A percentile compares a stretch with the other conserved stretches of the same genome.
Conservation (phyloP, 2,797 vertebrate species). For the Cyprinella venusta region DNA sequence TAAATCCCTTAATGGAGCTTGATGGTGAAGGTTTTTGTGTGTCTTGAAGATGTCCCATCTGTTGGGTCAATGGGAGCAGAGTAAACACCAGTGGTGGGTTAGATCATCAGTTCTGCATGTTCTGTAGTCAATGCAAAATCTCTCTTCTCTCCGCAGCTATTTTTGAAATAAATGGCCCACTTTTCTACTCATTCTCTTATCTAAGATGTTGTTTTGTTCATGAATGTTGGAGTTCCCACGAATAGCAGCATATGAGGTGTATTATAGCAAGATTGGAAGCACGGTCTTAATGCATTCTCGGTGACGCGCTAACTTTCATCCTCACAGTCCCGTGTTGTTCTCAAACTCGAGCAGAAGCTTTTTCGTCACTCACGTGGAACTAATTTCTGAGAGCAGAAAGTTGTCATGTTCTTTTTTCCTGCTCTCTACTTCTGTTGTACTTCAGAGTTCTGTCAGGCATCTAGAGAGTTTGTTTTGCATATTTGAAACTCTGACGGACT, state of each 20-base stretch:
- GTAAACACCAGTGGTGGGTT: constrained; percentile 24
- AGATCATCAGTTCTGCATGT: constrained; percentile 28
- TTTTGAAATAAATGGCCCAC: background rate
- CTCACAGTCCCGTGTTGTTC: constrained; percentile 22
- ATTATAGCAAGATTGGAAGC: constrained; percentile 1
- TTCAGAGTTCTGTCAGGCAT: constrained; percentile 40
- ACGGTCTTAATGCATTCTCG: constrained; percentile 32
- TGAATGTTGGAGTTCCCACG: background rate
- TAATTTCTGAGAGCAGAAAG: constrained; percentile 50
- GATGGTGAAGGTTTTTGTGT: constrained; percentile 35
- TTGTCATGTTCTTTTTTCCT: constrained; percentile 35
- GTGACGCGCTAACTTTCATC: constrained; percentile 13
- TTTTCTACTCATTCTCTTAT: constrained; percentile 1
- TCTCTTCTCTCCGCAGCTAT: background rate
- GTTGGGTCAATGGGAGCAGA: constrained; percentile 7
- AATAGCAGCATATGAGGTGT: background rate
- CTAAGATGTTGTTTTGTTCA: constrained; percentile 22
- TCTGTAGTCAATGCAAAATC: background rate
- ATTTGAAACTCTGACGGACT: constrained; percentile 18
- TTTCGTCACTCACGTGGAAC: constrained; percentile 36
- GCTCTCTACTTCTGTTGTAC: constrained; percentile 19
- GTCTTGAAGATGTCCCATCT: background rate
- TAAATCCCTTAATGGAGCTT: constrained; percentile 36
- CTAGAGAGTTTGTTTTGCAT: constrained; percentile 29
- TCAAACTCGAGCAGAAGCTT: constrained; percentile 43